Conservation (phyloP, 2,888 invertebrate genomes). For the Sialis lutaria region DNA sequence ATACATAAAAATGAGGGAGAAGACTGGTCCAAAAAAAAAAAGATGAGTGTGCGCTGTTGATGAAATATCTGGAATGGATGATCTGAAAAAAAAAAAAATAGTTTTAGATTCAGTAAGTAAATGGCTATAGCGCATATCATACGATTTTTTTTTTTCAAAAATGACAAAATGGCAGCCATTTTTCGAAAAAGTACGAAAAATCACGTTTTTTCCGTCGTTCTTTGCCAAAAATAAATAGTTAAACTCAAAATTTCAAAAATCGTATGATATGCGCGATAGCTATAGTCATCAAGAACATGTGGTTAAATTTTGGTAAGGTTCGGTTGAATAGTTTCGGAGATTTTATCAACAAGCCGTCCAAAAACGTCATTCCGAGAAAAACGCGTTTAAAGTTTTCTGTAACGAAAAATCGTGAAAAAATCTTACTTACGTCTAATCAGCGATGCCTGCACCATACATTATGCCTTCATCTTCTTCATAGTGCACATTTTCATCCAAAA, state of each 20-base stretch:
- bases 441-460: not conserved
- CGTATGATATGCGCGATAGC: not conserved
- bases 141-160: not conserved
- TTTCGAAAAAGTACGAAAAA: no score
- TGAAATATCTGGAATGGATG: no score
- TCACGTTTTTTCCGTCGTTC: not conserved
- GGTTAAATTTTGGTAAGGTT: not conserved
- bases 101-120: not conserved
- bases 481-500: not conserved
- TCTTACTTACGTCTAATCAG: no score
- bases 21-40: no score
- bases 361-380: not conserved
- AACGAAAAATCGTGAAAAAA: not conserved
- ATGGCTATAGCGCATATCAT: not conserved
- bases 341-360: not conserved
- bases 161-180: no score
- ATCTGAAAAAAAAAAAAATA: no score
- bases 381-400: constrained; percentile 1
- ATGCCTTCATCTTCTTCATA: constrained; percentile 8
- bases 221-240: not conserved
- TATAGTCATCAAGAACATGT: not conserved
- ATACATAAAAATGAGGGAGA: no score
- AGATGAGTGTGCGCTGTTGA: no score
- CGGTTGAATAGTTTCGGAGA: not conserved
- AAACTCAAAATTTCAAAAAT: not conserved